phyloP scores from a whole-genome alignment of 2,113 vertebrate genomes.

The Rhea americana region DNA sequence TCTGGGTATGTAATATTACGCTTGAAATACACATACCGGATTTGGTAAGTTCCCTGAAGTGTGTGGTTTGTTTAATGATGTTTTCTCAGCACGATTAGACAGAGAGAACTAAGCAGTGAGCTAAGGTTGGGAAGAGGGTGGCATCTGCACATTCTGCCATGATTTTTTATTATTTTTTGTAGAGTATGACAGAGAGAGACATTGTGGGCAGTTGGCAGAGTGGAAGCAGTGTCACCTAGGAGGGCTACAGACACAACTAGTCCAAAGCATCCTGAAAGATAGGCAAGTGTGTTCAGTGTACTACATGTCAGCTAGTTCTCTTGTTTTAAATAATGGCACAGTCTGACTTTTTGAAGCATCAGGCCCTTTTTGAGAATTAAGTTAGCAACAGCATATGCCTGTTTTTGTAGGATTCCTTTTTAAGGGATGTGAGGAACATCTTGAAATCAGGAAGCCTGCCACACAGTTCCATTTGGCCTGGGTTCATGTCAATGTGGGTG shows the following conservation, averaged over 20 bases:
- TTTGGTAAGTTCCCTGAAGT: neutral
- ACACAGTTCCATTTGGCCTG: neutral
- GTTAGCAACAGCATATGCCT: neutral
- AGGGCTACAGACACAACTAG: neutral
- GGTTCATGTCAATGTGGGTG: neutral
- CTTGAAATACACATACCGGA: neutral
- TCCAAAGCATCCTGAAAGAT: neutral
- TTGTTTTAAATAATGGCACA: neutral
- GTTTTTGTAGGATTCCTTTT: neutral
- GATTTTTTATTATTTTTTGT: neutral
- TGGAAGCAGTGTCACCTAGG: neutral
- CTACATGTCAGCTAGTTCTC: neutral
- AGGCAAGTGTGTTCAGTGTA: accelerated
- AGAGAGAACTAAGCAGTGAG: neutral
- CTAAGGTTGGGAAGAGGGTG: neutral
- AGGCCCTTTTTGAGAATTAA: neutral
- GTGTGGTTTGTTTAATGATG: neutral
- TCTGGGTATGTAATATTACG: neutral
- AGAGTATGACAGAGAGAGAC: neutral
- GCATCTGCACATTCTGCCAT: neutral
- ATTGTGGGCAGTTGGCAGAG: neutral
- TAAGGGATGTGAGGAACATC: neutral
- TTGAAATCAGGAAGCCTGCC: neutral
- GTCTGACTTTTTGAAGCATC: neutral
- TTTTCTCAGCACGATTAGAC: neutral